These are phyloP conservation scores for Orthosia gracilis DNA, from an alignment of 2,888 invertebrate species.

Conservation along the genomic window DNA sequence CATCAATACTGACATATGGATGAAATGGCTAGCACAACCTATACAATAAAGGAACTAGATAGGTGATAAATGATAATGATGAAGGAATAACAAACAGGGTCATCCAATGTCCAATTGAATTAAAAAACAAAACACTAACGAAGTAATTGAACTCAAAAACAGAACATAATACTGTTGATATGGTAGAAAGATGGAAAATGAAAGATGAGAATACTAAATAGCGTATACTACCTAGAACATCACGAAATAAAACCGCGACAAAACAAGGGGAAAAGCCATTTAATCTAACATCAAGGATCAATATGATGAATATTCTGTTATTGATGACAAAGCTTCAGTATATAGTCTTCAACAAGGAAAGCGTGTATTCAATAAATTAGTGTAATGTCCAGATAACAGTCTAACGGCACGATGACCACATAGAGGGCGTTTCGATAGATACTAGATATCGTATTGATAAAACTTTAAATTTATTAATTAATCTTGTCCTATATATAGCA, in stretches of 20 bases:
- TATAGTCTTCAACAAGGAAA: constrained; percentile 15
- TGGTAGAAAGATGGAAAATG: too few species aligned
- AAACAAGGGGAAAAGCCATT: background rate
- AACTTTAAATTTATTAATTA: constrained; percentile 22
- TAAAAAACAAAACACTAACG: background rate
- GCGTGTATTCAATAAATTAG: constrained; percentile 36
- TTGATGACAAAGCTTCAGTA: constrained; percentile 8
- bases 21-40: too few species aligned
- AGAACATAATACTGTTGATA: too few species aligned
- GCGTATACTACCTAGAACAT: background rate
- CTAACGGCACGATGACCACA: constrained; percentile 8
- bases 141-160: too few species aligned
- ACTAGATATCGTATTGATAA: constrained; percentile 32
- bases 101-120: background rate
- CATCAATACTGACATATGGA: too few species aligned
- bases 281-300: too few species aligned
- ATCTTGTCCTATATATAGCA: constrained; percentile 3
- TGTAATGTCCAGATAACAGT: constrained; percentile 30
- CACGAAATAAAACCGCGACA: background rate
- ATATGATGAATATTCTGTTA: too few species aligned
- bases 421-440: constrained; percentile 12
- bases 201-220: too few species aligned
- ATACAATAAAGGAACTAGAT: too few species aligned
- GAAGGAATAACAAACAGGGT: too few species aligned
- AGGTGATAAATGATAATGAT: too few species aligned